Evolutionary conservation across 2,888 invertebrate species (phyloP), one percentile per base, ranked within the genome.

Genomic region (Drosophila pseudotakahashii): DNA sequence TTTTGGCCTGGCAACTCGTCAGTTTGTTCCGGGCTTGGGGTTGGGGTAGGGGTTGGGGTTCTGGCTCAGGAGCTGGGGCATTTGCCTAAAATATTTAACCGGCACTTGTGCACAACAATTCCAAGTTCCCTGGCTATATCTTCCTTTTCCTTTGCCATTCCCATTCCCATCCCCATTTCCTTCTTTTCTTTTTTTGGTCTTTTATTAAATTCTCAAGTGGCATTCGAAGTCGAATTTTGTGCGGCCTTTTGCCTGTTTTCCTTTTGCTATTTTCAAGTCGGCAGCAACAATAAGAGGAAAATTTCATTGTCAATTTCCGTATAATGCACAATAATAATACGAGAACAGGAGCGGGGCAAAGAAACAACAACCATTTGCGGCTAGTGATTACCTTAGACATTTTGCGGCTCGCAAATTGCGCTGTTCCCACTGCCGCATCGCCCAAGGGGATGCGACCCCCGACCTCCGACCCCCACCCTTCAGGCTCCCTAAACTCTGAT

Each of bases 121-220:
- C 72, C 79, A 64, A 78, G 78, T 76, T 76, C 67, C 69, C 81
- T 63, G 71, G 70, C 73, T 63, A 61, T 55, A 63, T 42, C 52
- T 59, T 30, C 50, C 26, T 37, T 23, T 19, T n/a, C 26, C n/a
- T 36, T 30, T 67, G 19, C 37, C 37, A 48, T 48, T 7, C 16
- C 30, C 30, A 30, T 7, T 32, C 6, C 5, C 9, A 5, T 3
- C 23, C 23, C 4, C 23, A 23, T n/a, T n/a, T n/a, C 23, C 4
- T 3, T 45, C 41, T 23, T 41, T 9, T 42, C 30, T 13, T 50
- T 45, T 48, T 71, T 41, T 37, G 32, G 62, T 77, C 58, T 76
- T 84, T 81, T 88, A 85, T 85, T 85, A 85, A 85, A 88, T 88
- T 85, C 84, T 88, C 84, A 81, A 85, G 81, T 81, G 84, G 88